Evolutionary conservation across 2,113 vertebrate genomes (phyloP).

Genomic region (Glaucomys volans): DNA sequence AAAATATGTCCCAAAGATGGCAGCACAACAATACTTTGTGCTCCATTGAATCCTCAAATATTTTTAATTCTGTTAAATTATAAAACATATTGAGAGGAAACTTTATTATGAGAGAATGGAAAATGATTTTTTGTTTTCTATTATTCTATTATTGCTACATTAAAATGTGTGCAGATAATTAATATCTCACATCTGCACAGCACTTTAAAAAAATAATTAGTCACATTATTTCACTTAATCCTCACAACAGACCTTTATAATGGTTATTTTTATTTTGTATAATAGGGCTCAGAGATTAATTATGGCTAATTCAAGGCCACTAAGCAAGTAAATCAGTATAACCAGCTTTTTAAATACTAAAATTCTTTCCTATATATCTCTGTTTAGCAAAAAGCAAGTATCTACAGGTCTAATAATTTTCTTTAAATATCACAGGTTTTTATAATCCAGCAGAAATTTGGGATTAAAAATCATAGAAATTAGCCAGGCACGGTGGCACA

Average conservation of each 20-base stretch:
- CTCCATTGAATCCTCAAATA: neutral
- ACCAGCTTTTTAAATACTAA: neutral
- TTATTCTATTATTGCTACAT: neutral
- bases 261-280: conserved; percentile 43
- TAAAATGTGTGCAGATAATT: conserved; percentile 5
- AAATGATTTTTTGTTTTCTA: conserved; percentile 25
- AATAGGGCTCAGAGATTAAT: neutral
- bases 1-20: conserved; percentile 74
- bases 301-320: neutral
- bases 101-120: neutral
- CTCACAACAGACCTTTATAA: neutral
- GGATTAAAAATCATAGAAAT: neutral
- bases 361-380: neutral
- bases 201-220: conserved; percentile 41
- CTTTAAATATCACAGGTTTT: neutral
- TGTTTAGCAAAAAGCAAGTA: conserved; percentile 15
- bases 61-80: conserved; percentile 59
- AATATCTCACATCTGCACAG: neutral
- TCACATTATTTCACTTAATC: conserved; percentile 38
- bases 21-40: conserved; percentile 56
- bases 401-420: neutral
- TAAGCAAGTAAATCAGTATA: neutral
- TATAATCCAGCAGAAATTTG: neutral
- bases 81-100: neutral
- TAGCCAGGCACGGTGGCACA: neutral